Base-by-base conservation (phyloP, 2,888 invertebrate genomes). In the Phyto melanocephala region DNA sequence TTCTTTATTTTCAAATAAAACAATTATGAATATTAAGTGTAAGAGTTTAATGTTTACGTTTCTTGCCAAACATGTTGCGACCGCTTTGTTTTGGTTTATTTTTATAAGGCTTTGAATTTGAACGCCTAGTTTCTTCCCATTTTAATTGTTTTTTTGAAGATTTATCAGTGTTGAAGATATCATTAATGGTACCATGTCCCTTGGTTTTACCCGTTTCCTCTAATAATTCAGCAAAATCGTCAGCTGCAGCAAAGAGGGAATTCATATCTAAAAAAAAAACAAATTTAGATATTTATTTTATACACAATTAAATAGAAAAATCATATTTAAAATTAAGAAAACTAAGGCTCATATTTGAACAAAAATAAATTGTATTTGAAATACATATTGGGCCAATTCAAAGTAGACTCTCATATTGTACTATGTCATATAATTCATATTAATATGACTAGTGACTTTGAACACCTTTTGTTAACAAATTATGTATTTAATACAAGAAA, bases 191-290 rank as follows among this genome's bases (percentile, higher is more conserved):
- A 20, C 94, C 94, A 62, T 93, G 92, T 24, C 93, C 93, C 86
- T 94, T 94, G 3, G 94, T 93, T 58, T 93, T 92, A 0, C 95
- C 95, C 60, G 96, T 95, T 80, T 97, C 96, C 90, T 98, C 98
- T 68, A 98, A 92, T 86, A 98, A 92, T 54, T 96, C 95, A 0
- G 97, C 95, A 92, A 98, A 98, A 91, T 97, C 95, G 90, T 97
- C 97, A 0, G 96, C 96, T 0, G 96, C 95, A 2, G 96, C 96
- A 91, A 97, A 97, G 40, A 96, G 88, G 0, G 94, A 93, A 50
- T 93, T 92, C 54, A 94, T 92, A 85, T 94, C 93, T 91, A 77
- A 11, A 79, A 37, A 22, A 6, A 15, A 15, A 63, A 40, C 2
- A 65, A 28, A 70, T 71, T 56, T 11, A 8, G 24, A 56, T 62